Evolutionary conservation across 2,888 invertebrate species (phyloP).

Genomic region (Hypena proboscidalis): DNA sequence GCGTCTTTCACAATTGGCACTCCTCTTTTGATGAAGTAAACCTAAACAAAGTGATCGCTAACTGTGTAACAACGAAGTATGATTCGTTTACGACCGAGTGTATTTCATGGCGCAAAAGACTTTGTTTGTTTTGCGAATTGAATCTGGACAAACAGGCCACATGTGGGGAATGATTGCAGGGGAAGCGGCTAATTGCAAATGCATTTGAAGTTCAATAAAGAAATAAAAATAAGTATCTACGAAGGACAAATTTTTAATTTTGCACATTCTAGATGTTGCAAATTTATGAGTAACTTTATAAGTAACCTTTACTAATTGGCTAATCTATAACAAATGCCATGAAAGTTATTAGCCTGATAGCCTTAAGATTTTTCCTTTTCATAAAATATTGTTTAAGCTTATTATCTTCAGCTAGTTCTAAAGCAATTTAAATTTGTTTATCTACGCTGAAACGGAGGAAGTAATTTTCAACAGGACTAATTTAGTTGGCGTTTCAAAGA

Average conservation of each 20-base stretch:
- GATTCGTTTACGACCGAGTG: conserved; percentile 50
- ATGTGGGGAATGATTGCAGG: conserved; percentile 12
- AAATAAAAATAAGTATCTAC: no score
- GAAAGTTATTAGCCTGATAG: no score
- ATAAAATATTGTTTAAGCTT: no score
- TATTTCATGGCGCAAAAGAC: conserved; percentile 47
- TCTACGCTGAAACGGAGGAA: conserved; percentile 53
- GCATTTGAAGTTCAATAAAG: no score
- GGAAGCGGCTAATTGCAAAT: conserved; percentile 16
- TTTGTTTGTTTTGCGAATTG: conserved; percentile 48
- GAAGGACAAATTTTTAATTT: no score
- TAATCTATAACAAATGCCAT: no score
- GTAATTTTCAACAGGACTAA: conserved; percentile 67
- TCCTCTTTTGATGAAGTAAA: conserved; percentile 47
- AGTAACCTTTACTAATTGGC: no score
- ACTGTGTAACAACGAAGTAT: conserved; percentile 47
- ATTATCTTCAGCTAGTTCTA: no score
- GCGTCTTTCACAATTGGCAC: conserved; percentile 36
- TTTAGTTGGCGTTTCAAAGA: conserved; percentile 59
- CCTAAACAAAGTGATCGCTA: conserved; percentile 45
- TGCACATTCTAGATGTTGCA: no score
- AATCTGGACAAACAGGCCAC: conserved; percentile 30
- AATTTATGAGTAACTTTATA: no score
- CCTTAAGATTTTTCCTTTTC: no score
- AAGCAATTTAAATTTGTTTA: conserved; percentile 30